Evolutionary conservation across 2,797 vertebrate genomes (phyloP).

Genomic region (Adrianichthys oophorus): DNA sequence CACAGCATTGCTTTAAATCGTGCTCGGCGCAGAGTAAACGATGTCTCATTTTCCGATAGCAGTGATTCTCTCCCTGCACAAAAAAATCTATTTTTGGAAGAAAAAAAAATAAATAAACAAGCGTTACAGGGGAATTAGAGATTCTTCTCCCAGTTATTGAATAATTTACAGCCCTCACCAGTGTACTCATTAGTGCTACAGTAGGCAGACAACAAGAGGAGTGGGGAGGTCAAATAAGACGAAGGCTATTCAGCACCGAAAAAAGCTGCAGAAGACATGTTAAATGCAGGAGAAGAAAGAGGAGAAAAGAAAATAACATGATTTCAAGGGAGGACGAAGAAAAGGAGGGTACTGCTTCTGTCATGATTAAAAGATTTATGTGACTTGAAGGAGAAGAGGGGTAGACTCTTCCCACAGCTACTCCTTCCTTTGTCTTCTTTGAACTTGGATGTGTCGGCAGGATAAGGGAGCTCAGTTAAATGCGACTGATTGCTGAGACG

Average conservation of each 20-base stretch:
- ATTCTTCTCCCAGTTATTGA: constrained; percentile 77
- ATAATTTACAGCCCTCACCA: constrained; percentile 76
- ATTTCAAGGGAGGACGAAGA: constrained; percentile 46
- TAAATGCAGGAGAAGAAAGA: constrained; percentile 46
- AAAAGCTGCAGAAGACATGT: constrained; percentile 20
- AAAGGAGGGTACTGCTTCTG: constrained; percentile 39
- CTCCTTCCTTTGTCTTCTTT: constrained; percentile 69
- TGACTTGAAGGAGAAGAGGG: constrained; percentile 28
- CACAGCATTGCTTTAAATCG: constrained; percentile 18
- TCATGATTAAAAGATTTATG: constrained; percentile 75
- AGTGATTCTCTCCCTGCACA: constrained; percentile 43
- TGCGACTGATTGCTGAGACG: constrained; percentile 53
- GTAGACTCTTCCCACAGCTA: constrained; percentile 44
- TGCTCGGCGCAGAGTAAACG: constrained; percentile 19
- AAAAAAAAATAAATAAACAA: constrained; percentile 39
- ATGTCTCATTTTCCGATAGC: constrained; percentile 35
- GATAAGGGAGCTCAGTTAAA: constrained; percentile 61
- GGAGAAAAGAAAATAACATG: constrained; percentile 38
- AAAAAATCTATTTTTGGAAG: constrained; percentile 66
- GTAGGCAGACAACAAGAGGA: constrained; percentile 50
- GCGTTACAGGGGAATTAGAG: constrained; percentile 40
- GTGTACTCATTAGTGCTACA: constrained; percentile 73
- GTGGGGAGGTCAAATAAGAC: constrained; percentile 40
- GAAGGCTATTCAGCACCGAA: constrained; percentile 34
- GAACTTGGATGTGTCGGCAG: constrained; percentile 63